A percentile compares a stretch with the other conserved stretches of the same genome.
These are phyloP conservation scores for Nomada goodeniana DNA, from an alignment of 2,888 invertebrate species.

Conservation along the genomic window DNA sequence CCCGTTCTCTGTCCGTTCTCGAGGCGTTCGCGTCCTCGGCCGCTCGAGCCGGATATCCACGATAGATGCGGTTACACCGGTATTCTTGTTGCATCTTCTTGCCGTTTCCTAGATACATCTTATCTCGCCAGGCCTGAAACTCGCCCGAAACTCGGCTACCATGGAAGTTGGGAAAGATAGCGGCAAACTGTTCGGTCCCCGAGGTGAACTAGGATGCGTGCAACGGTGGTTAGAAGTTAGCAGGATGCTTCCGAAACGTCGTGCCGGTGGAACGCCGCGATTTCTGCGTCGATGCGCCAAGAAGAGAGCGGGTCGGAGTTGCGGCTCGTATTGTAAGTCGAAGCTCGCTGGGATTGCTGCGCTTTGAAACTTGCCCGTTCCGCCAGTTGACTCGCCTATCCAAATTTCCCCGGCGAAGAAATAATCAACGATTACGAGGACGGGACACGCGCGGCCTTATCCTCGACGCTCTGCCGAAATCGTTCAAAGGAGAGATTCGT, in stretches of 20 bases:
- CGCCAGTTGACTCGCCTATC: constrained; percentile 14
- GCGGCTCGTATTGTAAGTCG: constrained; percentile 63
- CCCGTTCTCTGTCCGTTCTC: too few species aligned
- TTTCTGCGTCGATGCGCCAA: constrained; percentile 55
- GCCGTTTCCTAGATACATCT: constrained; percentile 49
- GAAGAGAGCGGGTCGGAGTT: constrained; percentile 34
- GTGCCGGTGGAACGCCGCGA: constrained; percentile 41
- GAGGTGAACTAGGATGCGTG: constrained; percentile 62
- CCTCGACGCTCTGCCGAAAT: neutral
- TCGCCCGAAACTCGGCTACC: constrained; percentile 61
- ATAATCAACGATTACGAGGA: constrained; percentile 49
- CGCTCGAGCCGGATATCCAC: neutral
- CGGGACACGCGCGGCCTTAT: constrained; percentile 27
- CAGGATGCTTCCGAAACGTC: constrained; percentile 53
- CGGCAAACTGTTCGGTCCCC: constrained; percentile 68
- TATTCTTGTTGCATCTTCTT: constrained; percentile 40
- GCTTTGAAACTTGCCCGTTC: constrained; percentile 41
- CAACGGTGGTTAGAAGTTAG: constrained; percentile 65
- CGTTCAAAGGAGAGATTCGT: neutral
- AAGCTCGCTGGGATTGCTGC: constrained; percentile 31
- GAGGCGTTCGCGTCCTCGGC: too few species aligned
- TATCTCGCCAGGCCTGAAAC: constrained; percentile 64
- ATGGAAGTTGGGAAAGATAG: constrained; percentile 59
- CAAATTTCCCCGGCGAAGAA: constrained; percentile 44
- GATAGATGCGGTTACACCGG: constrained; percentile 12